Conservation (phyloP, 2,113 vertebrate species). For the Gymnocephalus cernua region DNA sequence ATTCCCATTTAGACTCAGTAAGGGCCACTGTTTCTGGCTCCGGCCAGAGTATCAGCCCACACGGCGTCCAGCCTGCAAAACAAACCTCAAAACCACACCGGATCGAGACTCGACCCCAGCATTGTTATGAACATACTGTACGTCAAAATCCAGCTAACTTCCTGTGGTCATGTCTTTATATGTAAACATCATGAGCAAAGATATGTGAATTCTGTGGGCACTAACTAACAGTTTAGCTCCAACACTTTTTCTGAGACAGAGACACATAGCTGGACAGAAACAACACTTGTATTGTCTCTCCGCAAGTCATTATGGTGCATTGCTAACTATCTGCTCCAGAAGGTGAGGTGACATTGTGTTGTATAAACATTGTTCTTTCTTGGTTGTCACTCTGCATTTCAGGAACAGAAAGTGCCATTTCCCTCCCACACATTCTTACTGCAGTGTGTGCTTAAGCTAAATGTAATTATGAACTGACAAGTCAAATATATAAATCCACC, state of each 20-base stretch:
- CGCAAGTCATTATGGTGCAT: conserved; percentile 59
- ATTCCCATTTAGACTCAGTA: conserved; percentile 42
- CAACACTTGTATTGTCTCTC: conserved; percentile 58
- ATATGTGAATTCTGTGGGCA: conserved; percentile 60
- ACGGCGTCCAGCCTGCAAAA: conserved; percentile 48
- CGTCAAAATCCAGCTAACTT: conserved; percentile 37
- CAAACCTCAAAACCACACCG: conserved; percentile 59
- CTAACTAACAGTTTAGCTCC: conserved; percentile 46
- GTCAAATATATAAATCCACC: conserved; percentile 41
- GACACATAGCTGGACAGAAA: conserved; percentile 49
- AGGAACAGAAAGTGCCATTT: conserved; percentile 19
- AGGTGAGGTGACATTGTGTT: conserved; percentile 52
- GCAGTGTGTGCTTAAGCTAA: conserved; percentile 30
- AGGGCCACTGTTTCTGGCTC: conserved; percentile 42
- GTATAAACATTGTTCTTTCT: conserved; percentile 61
- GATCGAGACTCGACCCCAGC: conserved; percentile 4
- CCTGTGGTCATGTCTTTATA: conserved; percentile 41
- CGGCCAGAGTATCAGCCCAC: conserved; percentile 53
- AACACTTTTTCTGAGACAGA: conserved; percentile 64
- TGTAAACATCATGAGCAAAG: conserved; percentile 24
- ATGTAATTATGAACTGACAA: conserved; percentile 42
- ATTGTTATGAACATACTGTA: conserved; percentile 54
- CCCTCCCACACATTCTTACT: background rate
- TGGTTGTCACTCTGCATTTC: conserved; percentile 53
- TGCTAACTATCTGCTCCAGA: conserved; percentile 50